Evolutionary conservation across 2,797 vertebrate species (phyloP), one percentile per base, ranked within the genome.

Genomic region (Buceros bicornis): DNA sequence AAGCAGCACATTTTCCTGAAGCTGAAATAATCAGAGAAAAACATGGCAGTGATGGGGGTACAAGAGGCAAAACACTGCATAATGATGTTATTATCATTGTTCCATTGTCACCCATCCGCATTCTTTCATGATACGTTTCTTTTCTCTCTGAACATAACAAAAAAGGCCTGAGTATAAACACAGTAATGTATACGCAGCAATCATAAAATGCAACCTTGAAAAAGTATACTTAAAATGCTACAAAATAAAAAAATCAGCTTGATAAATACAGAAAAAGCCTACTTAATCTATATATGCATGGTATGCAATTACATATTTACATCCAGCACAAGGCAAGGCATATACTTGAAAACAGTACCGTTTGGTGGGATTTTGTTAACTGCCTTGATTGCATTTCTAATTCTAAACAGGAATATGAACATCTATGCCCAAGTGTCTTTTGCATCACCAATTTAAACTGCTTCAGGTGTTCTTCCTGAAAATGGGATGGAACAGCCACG

Each of bases 1-100:
- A 93, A 96, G 96, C 91, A 97, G 92, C 90, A 95, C 95, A 70
- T 96, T 97, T 96, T 97, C 82, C 84, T 87, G 84, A 97, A 80
- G 77, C 88, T 97, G 97, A 91, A 96, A 80, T 97, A 96, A 98
- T 97, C 97, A 97, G 90, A 98, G 91, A 84, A 96, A 92, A 97
- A 96, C 95, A 92, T 94, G 96, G 95, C 95, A 95, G 94, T 93
- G 94, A 96, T 91, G 95, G 92, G 89, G 87, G 90, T 97, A 96
- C 90, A 95, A 97, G 97, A 93, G 89, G 78, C 94, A 96, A 90
- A 97, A 91, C 90, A 83, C 83, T 92, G 95, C 91, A 95, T 97
- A 96, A 93, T 92, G 95, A 97, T 94, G 96, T 74, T 84, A 40
- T 95, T 87, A 87, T 96, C 92, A 67, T 91, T 96, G 93, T 96